Evolutionary conservation across 2,113 vertebrate species (phyloP).

Genomic region (Hemiscyllium ocellatum): DNA sequence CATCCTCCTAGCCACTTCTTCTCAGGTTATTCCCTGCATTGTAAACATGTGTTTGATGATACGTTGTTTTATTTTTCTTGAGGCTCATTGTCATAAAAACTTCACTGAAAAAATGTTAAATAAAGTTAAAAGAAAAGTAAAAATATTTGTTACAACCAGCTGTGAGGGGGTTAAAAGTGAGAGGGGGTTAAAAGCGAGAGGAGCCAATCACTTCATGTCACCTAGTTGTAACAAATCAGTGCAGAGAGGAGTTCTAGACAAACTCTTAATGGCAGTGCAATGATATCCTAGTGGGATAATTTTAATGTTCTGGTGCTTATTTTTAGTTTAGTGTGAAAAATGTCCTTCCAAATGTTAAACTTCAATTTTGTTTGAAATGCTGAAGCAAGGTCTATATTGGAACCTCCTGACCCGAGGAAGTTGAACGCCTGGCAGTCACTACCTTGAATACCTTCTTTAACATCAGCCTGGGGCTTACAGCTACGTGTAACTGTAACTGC

Average conservation of each 20-base stretch:
- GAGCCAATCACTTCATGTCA: too few relatives aligned
- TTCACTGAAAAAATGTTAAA: too few relatives aligned
- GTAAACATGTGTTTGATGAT: too few relatives aligned
- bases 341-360: not conserved
- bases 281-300: not conserved
- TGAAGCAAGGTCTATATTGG: not conserved
- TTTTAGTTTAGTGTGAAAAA: not conserved
- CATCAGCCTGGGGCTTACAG: not conserved
- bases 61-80: too few relatives aligned
- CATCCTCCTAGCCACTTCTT: too few relatives aligned
- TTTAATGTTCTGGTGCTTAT: not conserved
- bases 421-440: not conserved
- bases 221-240: not conserved
- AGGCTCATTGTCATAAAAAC: too few relatives aligned
- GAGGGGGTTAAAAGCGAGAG: too few relatives aligned
- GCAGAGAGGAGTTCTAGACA: not conserved
- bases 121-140: too few relatives aligned
- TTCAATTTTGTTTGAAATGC: not conserved
- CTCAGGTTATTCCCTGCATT: too few relatives aligned
- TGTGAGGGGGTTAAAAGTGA: too few relatives aligned
- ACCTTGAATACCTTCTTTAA: not conserved
- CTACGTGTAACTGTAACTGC: not conserved
- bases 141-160: too few relatives aligned
- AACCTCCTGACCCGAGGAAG: not conserved
- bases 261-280: not conserved